Evolutionary conservation across 2,797 vertebrate species (phyloP).

Genomic region (Lates japonicus): DNA sequence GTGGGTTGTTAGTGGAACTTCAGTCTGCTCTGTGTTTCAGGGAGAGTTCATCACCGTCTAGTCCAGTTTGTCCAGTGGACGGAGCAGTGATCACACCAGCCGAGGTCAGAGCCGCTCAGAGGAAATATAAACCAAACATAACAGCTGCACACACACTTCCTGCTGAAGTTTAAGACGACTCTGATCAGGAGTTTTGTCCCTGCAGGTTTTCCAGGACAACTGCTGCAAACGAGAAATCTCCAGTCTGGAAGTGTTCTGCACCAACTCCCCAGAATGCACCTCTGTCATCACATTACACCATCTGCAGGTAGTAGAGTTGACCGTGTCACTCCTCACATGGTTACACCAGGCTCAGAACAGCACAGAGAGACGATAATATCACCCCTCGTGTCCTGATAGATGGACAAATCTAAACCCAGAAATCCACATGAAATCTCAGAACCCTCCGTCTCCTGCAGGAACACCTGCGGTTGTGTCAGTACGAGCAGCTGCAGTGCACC

Average conservation of each 20-base stretch:
- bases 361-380: no score
- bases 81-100: constrained; percentile 51
- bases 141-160: background rate
- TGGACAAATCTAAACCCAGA: no score
- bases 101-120: constrained; percentile 46
- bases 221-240: constrained; percentile 95
- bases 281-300: constrained; percentile 85
- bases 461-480: constrained; percentile 89
- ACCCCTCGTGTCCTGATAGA: no score
- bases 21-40: constrained; percentile 50
- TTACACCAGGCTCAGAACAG: no score
- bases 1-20: background rate
- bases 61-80: constrained; percentile 64
- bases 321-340: no score
- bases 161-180: background rate
- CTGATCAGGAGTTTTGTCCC: constrained; percentile 23
- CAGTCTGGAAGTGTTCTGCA: constrained; percentile 91
- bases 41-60: constrained; percentile 31
- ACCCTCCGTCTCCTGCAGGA: constrained; percentile 82
- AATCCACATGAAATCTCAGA: background rate
- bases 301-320: constrained; percentile 85
- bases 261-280: constrained; percentile 88
- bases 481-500: constrained; percentile 85
- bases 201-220: constrained; percentile 94
- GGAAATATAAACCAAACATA: background rate